Percentiles rank a stretch among this genome's conserved stretches.
Evolutionary conservation across 2,113 vertebrate genomes (phyloP).

Genomic region (Strix aluco): DNA sequence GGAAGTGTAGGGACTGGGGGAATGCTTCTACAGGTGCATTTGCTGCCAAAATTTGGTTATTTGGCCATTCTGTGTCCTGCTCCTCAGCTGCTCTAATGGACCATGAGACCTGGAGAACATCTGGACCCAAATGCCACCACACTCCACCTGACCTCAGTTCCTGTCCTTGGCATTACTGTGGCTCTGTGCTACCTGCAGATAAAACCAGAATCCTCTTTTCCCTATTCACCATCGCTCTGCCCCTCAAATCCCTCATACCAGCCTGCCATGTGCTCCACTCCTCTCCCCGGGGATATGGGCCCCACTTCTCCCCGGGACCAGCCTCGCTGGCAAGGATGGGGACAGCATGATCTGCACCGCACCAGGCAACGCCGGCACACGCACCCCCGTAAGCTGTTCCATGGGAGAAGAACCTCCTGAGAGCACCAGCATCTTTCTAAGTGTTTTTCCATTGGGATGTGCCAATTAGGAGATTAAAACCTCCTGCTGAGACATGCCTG

Average conservation of each 20-base stretch:
- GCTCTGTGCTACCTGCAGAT: background rate
- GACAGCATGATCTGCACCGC: background rate
- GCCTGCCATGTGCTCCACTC: accelerated
- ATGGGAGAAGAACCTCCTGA: background rate
- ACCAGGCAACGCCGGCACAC: no score
- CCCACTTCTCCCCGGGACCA: background rate
- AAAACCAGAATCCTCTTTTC: background rate
- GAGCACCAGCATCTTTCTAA: background rate
- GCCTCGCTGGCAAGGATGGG: accelerated
- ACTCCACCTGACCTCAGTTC: background rate
- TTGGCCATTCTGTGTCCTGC: background rate
- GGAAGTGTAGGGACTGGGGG: accelerated
- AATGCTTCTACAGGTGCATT: background rate
- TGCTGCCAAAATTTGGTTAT: background rate
- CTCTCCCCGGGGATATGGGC: accelerated
- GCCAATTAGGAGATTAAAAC: conserved; percentile 15
- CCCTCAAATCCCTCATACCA: background rate
- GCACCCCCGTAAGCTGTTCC: no score
- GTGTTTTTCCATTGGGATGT: background rate
- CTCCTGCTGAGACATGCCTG: conserved; percentile 28
- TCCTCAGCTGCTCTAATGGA: background rate
- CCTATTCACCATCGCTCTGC: background rate
- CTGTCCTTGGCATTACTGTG: background rate
- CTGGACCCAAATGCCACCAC: background rate
- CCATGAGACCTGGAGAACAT: background rate